These are phyloP conservation scores for Orestias chungarensis DNA, from an alignment of 2,797 vertebrate species.

Conservation along the genomic window DNA sequence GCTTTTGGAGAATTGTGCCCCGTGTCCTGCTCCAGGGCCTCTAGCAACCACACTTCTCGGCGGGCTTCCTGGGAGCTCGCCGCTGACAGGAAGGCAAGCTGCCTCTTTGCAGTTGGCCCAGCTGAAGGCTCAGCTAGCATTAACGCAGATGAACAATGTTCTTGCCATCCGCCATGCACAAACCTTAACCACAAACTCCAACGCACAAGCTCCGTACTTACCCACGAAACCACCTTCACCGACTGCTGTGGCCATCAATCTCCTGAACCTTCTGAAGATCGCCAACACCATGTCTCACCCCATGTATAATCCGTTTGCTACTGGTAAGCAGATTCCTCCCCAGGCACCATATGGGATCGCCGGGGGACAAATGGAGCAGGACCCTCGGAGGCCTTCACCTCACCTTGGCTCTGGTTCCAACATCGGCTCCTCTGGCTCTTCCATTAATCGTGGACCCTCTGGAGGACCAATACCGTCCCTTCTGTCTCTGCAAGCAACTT, in stretches of 20 bases:
- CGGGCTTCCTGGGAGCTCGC: constrained; percentile 74
- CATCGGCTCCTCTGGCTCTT: constrained; percentile 40
- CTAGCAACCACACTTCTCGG: constrained; percentile 44
- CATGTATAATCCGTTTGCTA: constrained; percentile 82
- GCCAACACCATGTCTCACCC: constrained; percentile 81
- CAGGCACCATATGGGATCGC: constrained; percentile 49
- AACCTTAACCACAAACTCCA: constrained; percentile 41
- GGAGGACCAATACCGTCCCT: constrained; percentile 38
- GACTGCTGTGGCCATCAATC: constrained; percentile 67
- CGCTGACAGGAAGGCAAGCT: constrained; percentile 83
- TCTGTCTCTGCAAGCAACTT: constrained; percentile 52
- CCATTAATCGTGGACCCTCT: constrained; percentile 19
- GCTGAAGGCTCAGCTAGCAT: constrained; percentile 80
- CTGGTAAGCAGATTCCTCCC: constrained; percentile 51
- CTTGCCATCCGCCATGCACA: constrained; percentile 52
- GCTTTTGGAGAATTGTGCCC: constrained; percentile 37
- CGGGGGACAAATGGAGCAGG: constrained; percentile 20
- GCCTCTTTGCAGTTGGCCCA: constrained; percentile 85
- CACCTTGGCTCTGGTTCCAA: constrained; percentile 56
- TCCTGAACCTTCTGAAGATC: constrained; percentile 82
- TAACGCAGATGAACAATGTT: constrained; percentile 63
- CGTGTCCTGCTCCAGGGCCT: constrained; percentile 34
- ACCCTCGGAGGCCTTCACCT: constrained; percentile 22
- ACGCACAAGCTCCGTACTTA: background rate
- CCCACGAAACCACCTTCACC: constrained; percentile 46